Evolutionary conservation across 2,797 vertebrate genomes (phyloP).

Genomic region (Microhierax caerulescens): DNA sequence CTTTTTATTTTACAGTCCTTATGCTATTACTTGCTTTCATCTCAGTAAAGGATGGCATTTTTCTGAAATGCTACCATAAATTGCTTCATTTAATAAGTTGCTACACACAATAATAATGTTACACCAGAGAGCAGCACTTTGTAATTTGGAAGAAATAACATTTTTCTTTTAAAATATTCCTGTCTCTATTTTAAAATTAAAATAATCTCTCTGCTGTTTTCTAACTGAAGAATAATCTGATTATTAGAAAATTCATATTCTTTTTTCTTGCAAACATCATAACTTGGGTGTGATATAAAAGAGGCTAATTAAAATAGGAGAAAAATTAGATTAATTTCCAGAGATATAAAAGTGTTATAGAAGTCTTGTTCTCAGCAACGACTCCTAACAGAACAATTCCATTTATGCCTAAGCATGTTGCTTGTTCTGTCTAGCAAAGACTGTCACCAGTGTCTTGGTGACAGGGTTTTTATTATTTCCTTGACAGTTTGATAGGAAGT

Average conservation of each 20-base stretch:
- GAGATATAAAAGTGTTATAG: background rate
- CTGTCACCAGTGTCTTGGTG: slow-evolving; percentile 17
- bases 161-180: slow-evolving; percentile 31
- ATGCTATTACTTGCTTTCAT: slow-evolving; percentile 70
- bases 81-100: slow-evolving; percentile 73
- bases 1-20: slow-evolving; percentile 70
- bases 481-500: slow-evolving; percentile 51
- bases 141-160: slow-evolving; percentile 61
- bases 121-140: slow-evolving; percentile 59
- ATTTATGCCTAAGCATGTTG: slow-evolving; percentile 43
- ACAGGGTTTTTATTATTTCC: slow-evolving; percentile 50
- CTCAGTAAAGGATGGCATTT: slow-evolving; percentile 71
- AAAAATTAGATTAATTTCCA: slow-evolving; percentile 49
- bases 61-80: slow-evolving; percentile 70
- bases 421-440: slow-evolving; percentile 30
- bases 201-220: slow-evolving; percentile 35
- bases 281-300: background rate
- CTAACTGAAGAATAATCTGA: slow-evolving; percentile 28
- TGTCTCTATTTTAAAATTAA: slow-evolving; percentile 38
- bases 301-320: slow-evolving; percentile 52
- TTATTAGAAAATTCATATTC: background rate
- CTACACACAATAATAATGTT: slow-evolving; percentile 72
- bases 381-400: slow-evolving; percentile 27
- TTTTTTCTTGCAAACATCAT: background rate
- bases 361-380: slow-evolving; percentile 29